Conservation (phyloP, 2,797 vertebrate species). For the Sciurus carolinensis region DNA sequence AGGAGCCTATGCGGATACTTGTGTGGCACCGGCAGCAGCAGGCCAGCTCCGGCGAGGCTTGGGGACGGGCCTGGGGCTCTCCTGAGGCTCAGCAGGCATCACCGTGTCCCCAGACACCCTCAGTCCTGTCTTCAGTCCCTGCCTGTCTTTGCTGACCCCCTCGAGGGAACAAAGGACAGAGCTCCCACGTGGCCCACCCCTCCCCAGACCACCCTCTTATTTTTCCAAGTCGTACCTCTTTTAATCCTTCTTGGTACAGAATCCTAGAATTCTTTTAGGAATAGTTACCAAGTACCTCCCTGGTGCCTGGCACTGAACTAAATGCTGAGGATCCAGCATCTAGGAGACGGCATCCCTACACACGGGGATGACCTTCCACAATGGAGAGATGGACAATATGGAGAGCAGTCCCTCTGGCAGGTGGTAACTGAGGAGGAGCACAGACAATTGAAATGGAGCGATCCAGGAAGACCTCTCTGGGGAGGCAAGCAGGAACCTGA, state of each 20-base stretch:
- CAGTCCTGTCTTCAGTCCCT: neutral
- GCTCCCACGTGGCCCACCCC: rapidly evolving
- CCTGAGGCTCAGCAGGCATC: neutral
- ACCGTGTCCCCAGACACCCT: no score
- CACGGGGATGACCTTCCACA: neutral
- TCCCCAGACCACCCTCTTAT: neutral
- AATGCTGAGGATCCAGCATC: neutral
- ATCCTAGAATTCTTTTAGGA: neutral
- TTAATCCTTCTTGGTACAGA: neutral
- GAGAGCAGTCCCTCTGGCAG: neutral
- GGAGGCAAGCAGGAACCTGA: neutral
- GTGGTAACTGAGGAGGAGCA: no score
- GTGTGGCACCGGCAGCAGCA: rapidly evolving
- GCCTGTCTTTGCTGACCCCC: neutral
- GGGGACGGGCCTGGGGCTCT: neutral
- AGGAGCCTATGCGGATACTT: neutral
- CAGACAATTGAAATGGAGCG: no score
- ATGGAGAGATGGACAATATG: rapidly evolving
- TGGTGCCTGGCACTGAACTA: neutral
- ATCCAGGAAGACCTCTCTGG: neutral
- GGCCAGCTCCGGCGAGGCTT: neutral
- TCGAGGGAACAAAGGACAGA: neutral
- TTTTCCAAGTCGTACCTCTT: neutral
- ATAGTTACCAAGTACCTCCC: neutral
- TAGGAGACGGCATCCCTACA: neutral